Conservation (phyloP, 1,140 invertebrate species). For the Trichogramma pretiosum region DNA sequence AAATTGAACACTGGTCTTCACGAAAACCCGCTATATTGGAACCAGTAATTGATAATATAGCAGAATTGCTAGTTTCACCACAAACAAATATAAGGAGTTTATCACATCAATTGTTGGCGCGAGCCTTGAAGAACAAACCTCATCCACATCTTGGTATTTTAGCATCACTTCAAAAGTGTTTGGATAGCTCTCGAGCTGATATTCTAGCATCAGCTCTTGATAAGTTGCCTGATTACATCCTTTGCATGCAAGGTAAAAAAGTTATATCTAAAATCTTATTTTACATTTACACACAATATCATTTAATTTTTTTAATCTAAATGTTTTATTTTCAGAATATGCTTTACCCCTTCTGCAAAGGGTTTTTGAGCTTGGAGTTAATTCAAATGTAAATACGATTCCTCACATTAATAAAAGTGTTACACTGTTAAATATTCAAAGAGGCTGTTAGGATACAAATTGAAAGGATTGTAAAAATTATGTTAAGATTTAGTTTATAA, state of each 20-base stretch:
- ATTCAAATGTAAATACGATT: slow-evolving; percentile 67
- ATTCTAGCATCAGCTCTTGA: slow-evolving; percentile 71
- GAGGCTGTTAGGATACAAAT: slow-evolving; percentile 64
- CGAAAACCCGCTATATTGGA: slow-evolving; percentile 59
- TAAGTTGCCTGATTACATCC: slow-evolving; percentile 70
- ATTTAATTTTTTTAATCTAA: slow-evolving; percentile 9
- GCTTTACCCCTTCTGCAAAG: slow-evolving; percentile 67
- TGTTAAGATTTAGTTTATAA: too few species aligned
- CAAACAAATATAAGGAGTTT: slow-evolving; percentile 56
- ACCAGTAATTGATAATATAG: slow-evolving; percentile 54
- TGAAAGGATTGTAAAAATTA: too few species aligned
- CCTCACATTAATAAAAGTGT: slow-evolving; percentile 72
- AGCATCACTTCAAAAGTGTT: slow-evolving; percentile 66
- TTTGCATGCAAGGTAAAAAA: slow-evolving; percentile 65
- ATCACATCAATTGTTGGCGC: slow-evolving; percentile 56
- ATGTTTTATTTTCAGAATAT: slow-evolving; percentile 56
- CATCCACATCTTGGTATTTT: slow-evolving; percentile 52
- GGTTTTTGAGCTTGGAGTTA: slow-evolving; percentile 74
- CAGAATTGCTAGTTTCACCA: slow-evolving; percentile 52
- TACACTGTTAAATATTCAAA: slow-evolving; percentile 70
- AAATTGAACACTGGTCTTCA: slow-evolving; percentile 62
- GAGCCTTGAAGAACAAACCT: slow-evolving; percentile 60
- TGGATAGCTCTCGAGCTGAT: slow-evolving; percentile 69
- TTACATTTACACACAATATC: neutral
- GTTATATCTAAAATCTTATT: slow-evolving; percentile 4